phyloP scores from a whole-genome alignment of 2,797 vertebrate genomes.

The Chanos chanos region DNA sequence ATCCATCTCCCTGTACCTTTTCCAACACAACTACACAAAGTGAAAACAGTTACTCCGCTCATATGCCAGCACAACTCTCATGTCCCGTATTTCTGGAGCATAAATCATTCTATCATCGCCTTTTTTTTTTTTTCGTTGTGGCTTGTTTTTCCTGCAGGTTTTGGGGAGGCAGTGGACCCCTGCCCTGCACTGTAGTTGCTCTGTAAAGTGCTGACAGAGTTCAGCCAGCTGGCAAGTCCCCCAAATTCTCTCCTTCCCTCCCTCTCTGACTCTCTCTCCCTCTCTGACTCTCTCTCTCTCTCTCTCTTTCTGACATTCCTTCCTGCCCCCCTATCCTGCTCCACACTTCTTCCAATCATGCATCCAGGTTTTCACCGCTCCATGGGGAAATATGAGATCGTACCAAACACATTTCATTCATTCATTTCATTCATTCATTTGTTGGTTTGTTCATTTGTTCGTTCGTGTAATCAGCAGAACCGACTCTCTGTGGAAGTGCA shows the following conservation, averaged over 20 bases:
- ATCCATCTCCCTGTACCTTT: conserved; percentile 29
- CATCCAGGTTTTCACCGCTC: no score
- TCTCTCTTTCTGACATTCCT: conserved; percentile 24
- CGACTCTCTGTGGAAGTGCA: background rate
- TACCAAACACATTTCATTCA: conserved; percentile 13
- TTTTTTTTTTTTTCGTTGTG: conserved; percentile 25
- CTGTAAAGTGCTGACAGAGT: conserved; percentile 52
- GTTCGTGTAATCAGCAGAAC: conserved; percentile 27
- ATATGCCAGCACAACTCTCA: conserved; percentile 23
- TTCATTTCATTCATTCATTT: conserved; percentile 27
- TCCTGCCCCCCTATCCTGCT: background rate
- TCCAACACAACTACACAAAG: conserved; percentile 27
- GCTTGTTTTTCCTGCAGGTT: conserved; percentile 50
- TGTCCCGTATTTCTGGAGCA: conserved; percentile 43
- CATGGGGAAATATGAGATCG: no score
- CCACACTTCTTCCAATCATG: conserved; percentile 4
- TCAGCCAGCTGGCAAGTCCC: conserved; percentile 47
- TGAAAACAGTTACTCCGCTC: conserved; percentile 38
- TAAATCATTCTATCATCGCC: conserved; percentile 60
- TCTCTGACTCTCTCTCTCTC: no score
- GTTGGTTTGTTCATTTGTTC: background rate
- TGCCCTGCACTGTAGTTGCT: conserved; percentile 46
- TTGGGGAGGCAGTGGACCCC: conserved; percentile 38
- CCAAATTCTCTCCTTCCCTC: conserved; percentile 17
- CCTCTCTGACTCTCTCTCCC: background rate